phyloP scores from a whole-genome alignment of 2,113 vertebrate genomes.

The Chaetorhynchus papuensis region DNA sequence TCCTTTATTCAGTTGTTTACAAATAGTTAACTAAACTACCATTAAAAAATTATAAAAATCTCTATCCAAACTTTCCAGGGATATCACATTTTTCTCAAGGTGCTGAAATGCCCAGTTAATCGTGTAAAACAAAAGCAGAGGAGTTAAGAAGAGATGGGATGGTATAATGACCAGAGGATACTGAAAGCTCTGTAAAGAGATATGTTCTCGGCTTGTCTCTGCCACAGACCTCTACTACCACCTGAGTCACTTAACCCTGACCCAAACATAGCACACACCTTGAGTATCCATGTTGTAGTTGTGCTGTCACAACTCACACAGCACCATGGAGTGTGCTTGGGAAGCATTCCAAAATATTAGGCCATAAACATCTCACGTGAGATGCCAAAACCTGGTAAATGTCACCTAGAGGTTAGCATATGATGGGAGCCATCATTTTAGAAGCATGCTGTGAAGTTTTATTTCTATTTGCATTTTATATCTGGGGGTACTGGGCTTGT shows the following conservation, averaged over 20 bases:
- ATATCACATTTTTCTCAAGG: not conserved
- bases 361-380: not conserved
- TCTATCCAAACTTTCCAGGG: not conserved
- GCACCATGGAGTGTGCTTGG: not conserved
- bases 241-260: not conserved
- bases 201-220: not conserved
- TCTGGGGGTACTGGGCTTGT: not conserved
- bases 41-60: not conserved
- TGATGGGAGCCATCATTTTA: not conserved
- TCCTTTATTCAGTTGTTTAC: not conserved
- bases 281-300: not conserved
- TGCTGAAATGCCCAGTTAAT: not conserved
- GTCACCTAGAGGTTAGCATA: too few species aligned
- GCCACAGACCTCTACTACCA: rapidly evolving
- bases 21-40: not conserved
- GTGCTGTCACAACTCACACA: not conserved
- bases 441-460: not conserved
- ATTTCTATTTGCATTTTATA: not conserved
- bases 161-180: not conserved
- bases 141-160: not conserved
- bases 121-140: not conserved
- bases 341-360: not conserved
- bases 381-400: not conserved
- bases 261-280: not conserved
- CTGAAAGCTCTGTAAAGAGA: not conserved